Base-by-base conservation (phyloP, 2,888 invertebrate species). In the Dynastes grantii region DNA sequence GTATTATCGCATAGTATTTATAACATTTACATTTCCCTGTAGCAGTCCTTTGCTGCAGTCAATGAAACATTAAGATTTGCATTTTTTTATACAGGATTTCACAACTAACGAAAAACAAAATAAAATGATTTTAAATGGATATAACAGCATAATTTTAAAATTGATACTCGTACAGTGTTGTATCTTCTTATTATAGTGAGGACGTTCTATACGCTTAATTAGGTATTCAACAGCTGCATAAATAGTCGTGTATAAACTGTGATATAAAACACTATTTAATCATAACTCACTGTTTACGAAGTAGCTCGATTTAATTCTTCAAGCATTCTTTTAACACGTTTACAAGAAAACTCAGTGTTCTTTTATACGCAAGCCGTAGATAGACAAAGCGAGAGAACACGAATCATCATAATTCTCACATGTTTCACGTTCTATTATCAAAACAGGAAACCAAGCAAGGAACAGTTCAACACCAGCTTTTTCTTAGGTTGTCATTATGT, bases 401-500 rank as follows among this genome's bases (percentile, higher is more conserved):
- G 61, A 75, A 61, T 75, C 61, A 75, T 61, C 40, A 58, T 61
- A 61, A 75, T 75, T 75, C 73, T 75, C 73, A 75, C 73, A 75
- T 61, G 73, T 16, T 75, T 75, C 73, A 75, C 61, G 61, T 61
- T 61, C 49, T 40, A 75, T 40, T 75, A 75, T 75, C 73, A 75
- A 75, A 58, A 61, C 73, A 75, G 73, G 73, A 75, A 75, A 61
- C 73, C 61, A 29, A 68, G 73, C 73, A 68, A 68, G 45, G 73
- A 75, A 75, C 73, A 75, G 73, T 75, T 75, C 73, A 75, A 75
- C 73, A 75, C 61, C 49, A 75, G 61, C 45, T 61, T 75, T 58
- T 58, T 61, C 58, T 61, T 75, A 75, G 61, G 55, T 61, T 75
- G 73, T 75, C 73, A 75, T 75, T 75, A 75, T 75, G 45, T 29